Evolutionary conservation across 2,797 vertebrate species (phyloP).

Genomic region (Adrianichthys oophorus): DNA sequence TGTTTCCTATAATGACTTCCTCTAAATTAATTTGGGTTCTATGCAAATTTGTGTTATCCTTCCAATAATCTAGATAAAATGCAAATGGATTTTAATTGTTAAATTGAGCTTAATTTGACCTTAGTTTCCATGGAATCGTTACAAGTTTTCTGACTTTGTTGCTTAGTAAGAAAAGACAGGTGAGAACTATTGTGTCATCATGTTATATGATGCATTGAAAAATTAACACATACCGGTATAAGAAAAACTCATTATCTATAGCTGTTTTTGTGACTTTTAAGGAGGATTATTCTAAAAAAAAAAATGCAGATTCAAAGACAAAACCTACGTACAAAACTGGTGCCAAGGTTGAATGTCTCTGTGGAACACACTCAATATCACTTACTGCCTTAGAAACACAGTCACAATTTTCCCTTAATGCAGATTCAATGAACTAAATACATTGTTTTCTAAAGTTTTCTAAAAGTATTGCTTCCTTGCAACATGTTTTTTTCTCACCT

Average conservation of each 20-base stretch:
- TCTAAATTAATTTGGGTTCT: conserved; percentile 47
- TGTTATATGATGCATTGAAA: background rate
- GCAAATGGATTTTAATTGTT: conserved; percentile 10
- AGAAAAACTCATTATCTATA: conserved; percentile 42
- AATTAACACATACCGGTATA: conserved; percentile 57
- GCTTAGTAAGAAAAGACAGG: background rate
- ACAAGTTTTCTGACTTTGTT: conserved; percentile 6
- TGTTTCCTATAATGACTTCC: conserved; percentile 42
- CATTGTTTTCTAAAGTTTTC: conserved; percentile 5
- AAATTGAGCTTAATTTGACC: conserved; percentile 27
- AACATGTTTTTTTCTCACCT: conserved; percentile 19
- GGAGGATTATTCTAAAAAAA: conserved; percentile 38
- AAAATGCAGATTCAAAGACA: conserved; percentile 28
- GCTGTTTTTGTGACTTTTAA: conserved; percentile 39
- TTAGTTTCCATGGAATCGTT: conserved; percentile 28
- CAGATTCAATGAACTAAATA: conserved; percentile 24
- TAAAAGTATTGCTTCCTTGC: conserved; percentile 4
- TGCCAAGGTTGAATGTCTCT: conserved; percentile 38
- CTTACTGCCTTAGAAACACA: conserved; percentile 22
- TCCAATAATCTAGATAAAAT: conserved; percentile 50
- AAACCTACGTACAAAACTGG: conserved; percentile 48
- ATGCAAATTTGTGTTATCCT: conserved; percentile 51
- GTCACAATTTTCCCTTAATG: conserved; percentile 20
- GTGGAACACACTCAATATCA: conserved; percentile 21
- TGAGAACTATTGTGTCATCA: no score